Evolutionary conservation across 2,113 vertebrate species (phyloP).

Genomic region (Rutilus rutilus): DNA sequence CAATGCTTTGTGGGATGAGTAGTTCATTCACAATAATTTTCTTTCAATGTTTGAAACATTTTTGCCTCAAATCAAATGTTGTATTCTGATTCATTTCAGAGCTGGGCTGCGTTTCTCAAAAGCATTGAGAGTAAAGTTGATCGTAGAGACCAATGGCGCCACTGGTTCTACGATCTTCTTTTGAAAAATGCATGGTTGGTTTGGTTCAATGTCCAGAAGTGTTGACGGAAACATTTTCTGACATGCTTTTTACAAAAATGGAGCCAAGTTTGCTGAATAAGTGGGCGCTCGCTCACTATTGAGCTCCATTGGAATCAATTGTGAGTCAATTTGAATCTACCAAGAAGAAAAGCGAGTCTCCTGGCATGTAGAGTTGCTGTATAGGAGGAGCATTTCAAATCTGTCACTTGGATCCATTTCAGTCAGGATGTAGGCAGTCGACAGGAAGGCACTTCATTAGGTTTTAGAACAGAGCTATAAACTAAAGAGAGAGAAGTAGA

Average conservation of each 20-base stretch:
- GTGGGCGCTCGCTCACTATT: background rate
- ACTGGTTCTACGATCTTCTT: too few species aligned
- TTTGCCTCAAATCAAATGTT: too few species aligned
- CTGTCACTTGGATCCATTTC: background rate
- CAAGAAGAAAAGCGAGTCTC: background rate
- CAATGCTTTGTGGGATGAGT: too few species aligned
- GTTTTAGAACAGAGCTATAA: background rate
- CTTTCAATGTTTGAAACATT: too few species aligned
- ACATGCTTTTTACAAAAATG: background rate
- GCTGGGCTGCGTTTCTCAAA: too few species aligned
- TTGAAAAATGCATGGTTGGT: background rate
- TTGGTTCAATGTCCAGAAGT: background rate
- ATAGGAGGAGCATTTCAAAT: background rate
- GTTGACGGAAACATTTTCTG: background rate
- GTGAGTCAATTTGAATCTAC: background rate
- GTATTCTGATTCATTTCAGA: too few species aligned
- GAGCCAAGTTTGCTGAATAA: background rate
- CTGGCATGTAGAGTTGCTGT: background rate
- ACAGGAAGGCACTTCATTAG: background rate
- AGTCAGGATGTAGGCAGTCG: background rate
- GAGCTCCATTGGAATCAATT: background rate
- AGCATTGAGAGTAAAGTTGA: too few species aligned
- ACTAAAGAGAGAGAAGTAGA: background rate
- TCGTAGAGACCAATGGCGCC: too few species aligned
- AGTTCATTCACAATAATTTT: too few species aligned